These are phyloP conservation scores for Chloroceryle amazona DNA, from an alignment of 2,797 vertebrate species.

Conservation along the genomic window DNA sequence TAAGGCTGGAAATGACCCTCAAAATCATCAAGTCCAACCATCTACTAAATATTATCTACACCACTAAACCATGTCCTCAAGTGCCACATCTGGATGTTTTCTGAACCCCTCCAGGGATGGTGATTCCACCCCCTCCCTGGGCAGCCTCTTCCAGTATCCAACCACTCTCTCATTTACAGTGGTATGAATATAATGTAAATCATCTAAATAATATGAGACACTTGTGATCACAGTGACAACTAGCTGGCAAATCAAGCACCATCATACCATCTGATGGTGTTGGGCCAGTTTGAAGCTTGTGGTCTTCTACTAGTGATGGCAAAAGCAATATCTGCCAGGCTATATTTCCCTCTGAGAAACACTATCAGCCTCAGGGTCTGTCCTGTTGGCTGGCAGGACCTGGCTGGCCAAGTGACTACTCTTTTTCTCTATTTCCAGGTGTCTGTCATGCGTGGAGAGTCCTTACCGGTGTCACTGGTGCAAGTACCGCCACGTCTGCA, in stretches of 20 bases:
- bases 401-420: neutral
- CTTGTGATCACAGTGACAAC: neutral
- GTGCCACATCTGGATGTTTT: too few species aligned
- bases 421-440: slow-evolving; percentile 79
- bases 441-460: slow-evolving; percentile 95
- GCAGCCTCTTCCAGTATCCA: too few species aligned
- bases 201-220: neutral
- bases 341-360: neutral
- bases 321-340: neutral
- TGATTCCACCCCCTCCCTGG: too few species aligned
- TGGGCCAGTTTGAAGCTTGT: neutral
- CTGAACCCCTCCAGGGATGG: too few species aligned
- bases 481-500: slow-evolving; percentile 97
- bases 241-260: neutral
- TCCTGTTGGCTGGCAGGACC: neutral
- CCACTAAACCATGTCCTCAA: too few species aligned
- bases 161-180: neutral
- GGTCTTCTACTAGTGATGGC: neutral
- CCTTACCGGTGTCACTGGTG: slow-evolving; percentile 99
- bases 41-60: too few species aligned
- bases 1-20: too few species aligned
- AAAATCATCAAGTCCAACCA: too few species aligned
- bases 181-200: neutral
- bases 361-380: accelerated
- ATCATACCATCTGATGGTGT: neutral